A percentile compares a stretch with the other conserved stretches of the same genome.
phyloP scores from a whole-genome alignment of 2,797 vertebrate genomes.

The Emydoidea blandingii region DNA sequence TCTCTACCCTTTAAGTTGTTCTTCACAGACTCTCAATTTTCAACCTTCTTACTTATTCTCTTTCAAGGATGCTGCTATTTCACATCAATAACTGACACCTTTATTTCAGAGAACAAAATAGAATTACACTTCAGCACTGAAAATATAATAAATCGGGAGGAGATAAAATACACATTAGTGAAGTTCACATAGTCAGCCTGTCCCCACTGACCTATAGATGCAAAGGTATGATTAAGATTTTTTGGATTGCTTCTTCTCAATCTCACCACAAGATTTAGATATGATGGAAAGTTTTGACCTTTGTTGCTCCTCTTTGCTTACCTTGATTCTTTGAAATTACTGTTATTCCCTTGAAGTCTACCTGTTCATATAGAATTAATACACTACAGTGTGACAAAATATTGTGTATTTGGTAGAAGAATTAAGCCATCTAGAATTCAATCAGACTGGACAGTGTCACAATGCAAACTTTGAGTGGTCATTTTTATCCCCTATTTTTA shows the following conservation, averaged over 20 bases:
- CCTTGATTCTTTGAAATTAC: slow-evolving; percentile 78
- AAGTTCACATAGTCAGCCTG: slow-evolving; percentile 74
- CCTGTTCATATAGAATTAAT: slow-evolving; percentile 84
- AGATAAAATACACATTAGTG: slow-evolving; percentile 70
- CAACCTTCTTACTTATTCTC: slow-evolving; percentile 63
- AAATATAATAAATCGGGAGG: slow-evolving; percentile 71
- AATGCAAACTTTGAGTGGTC: slow-evolving; percentile 69
- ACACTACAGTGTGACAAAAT: slow-evolving; percentile 83
- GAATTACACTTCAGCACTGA: slow-evolving; percentile 71
- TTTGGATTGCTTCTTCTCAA: slow-evolving; percentile 78
- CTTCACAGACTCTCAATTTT: slow-evolving; percentile 62
- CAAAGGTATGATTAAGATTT: slow-evolving; percentile 82
- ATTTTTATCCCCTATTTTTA: slow-evolving; percentile 76
- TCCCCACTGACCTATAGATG: slow-evolving; percentile 79
- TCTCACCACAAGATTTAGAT: slow-evolving; percentile 80
- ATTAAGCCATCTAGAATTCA: slow-evolving; percentile 84
- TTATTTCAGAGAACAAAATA: slow-evolving; percentile 77
- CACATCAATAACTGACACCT: slow-evolving; percentile 73
- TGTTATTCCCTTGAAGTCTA: slow-evolving; percentile 82
- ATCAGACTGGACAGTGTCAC: slow-evolving; percentile 82
- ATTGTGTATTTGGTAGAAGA: slow-evolving; percentile 85
- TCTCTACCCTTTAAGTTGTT: slow-evolving; percentile 54
- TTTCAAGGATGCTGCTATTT: slow-evolving; percentile 71
- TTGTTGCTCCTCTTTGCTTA: slow-evolving; percentile 74
- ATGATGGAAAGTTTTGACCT: slow-evolving; percentile 80